Percentiles rank a stretch among this genome's conserved stretches.
phyloP scores from a whole-genome alignment of 2,797 vertebrate species.

The Alcedo quadribrachys region DNA sequence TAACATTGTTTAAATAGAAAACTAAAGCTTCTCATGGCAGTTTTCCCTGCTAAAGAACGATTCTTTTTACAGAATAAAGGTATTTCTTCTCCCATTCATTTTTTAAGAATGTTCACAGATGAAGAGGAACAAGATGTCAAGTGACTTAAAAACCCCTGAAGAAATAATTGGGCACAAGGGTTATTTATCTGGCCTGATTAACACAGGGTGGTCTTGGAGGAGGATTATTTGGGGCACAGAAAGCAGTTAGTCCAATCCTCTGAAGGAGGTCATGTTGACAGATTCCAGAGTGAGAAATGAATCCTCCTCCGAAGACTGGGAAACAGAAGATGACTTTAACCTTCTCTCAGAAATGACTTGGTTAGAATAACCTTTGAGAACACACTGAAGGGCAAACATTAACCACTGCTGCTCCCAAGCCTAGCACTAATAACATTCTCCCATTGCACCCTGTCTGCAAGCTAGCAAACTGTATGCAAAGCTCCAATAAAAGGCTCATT shows the following conservation, averaged over 20 bases:
- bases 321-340: constrained; percentile 44
- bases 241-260: constrained; percentile 58
- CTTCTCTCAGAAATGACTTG: background rate
- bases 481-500: background rate
- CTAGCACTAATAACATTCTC: background rate
- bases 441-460: background rate
- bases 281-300: constrained; percentile 53
- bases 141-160: background rate
- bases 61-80: background rate
- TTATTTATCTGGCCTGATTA: constrained; percentile 62
- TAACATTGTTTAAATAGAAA: background rate
- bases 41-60: background rate
- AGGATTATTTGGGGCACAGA: constrained; percentile 58
- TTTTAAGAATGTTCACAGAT: constrained; percentile 10
- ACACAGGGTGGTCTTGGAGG: constrained; percentile 54
- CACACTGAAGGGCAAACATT: constrained; percentile 7
- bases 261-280: constrained; percentile 64
- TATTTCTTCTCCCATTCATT: background rate
- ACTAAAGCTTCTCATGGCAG: background rate
- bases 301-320: constrained; percentile 26
- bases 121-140: constrained; percentile 37
- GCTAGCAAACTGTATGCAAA: background rate
- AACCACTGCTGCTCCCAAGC: background rate
- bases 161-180: constrained; percentile 53
- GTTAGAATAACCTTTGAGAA: constrained; percentile 11